phyloP scores from a whole-genome alignment of 2,113 vertebrate genomes.

The Ceyx melanurus region DNA sequence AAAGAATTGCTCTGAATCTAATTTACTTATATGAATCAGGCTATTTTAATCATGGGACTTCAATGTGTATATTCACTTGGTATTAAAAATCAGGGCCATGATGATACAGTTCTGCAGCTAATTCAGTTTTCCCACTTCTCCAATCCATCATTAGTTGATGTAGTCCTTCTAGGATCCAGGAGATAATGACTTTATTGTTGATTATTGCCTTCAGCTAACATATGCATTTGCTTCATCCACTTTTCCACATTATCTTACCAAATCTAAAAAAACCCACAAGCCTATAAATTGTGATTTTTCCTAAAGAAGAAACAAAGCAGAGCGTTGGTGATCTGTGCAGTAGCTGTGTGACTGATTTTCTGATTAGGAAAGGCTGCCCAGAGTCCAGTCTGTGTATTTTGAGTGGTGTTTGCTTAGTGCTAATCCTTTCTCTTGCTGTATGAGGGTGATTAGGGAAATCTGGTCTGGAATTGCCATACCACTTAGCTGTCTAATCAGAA shows the following conservation, averaged over 20 bases:
- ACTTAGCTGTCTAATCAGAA: neutral
- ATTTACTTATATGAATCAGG: neutral
- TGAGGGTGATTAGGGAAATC: neutral
- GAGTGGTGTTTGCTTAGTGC: neutral
- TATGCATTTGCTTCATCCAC: neutral
- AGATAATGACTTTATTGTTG: neutral
- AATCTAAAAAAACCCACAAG: neutral
- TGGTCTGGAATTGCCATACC: neutral
- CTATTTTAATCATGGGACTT: neutral
- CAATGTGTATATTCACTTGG: neutral
- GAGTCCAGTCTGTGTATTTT: neutral
- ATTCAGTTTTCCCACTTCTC: neutral
- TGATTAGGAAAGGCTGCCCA: neutral
- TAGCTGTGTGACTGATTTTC: neutral
- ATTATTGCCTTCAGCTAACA: neutral
- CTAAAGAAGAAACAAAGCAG: neutral
- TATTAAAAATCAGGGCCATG: neutral
- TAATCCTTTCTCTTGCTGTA: neutral
- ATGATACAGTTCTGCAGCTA: neutral
- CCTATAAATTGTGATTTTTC: neutral
- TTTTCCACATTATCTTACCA: neutral
- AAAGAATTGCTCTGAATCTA: neutral
- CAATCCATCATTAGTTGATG: neutral
- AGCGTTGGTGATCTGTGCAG: neutral
- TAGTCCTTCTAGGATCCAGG: neutral